A percentile compares a stretch with the other conserved stretches of the same genome.
Conservation (phyloP, 2,888 invertebrate species). For the Drosophila niveifrons region DNA sequence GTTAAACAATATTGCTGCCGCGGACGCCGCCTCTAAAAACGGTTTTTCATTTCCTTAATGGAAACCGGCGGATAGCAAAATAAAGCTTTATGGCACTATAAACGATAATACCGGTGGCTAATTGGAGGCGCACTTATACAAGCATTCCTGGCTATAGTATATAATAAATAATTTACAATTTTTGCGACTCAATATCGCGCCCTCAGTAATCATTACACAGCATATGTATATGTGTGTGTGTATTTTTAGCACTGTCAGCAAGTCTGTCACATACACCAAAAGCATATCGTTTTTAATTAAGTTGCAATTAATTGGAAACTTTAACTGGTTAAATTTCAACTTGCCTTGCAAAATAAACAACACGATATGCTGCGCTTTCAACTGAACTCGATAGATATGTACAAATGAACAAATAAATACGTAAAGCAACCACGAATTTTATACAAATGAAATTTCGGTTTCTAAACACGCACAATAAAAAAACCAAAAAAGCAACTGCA, state of each 20-base stretch:
- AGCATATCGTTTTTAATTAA: conserved; percentile 49
- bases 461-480: conserved; percentile 63
- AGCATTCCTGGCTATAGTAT: neutral
- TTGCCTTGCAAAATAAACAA: conserved; percentile 33
- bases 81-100: conserved; percentile 17
- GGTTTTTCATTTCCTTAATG: conserved; percentile 13
- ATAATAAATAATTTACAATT: conserved; percentile 38
- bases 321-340: conserved; percentile 21
- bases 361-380: conserved; percentile 43
- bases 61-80: conserved; percentile 4
- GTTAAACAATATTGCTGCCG: conserved; percentile 9
- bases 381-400: conserved; percentile 18
- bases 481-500: conserved; percentile 64
- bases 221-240: neutral
- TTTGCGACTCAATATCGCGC: conserved; percentile 6
- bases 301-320: conserved; percentile 53
- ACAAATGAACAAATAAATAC: conserved; percentile 20
- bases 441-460: conserved; percentile 37
- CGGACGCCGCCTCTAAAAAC: neutral
- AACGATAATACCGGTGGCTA: conserved; percentile 3
- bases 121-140: conserved; percentile 1
- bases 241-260: conserved; percentile 11
- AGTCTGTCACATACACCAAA: conserved; percentile 7
- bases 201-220: conserved; percentile 4
- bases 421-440: conserved; percentile 29